Conservation (phyloP, 2,113 vertebrate genomes). For the Isurus oxyrinchus region DNA sequence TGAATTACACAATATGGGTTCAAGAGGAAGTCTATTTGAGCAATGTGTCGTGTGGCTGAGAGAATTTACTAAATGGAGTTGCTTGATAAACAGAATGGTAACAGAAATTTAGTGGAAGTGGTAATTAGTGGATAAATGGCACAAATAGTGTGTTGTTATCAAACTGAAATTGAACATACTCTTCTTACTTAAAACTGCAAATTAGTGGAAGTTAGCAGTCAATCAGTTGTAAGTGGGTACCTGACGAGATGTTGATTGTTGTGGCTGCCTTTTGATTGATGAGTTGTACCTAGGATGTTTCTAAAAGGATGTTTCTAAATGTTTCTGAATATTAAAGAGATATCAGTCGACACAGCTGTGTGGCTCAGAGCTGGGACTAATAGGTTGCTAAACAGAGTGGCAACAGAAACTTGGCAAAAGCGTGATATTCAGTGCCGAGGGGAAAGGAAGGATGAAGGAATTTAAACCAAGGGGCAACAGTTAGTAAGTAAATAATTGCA, state of each 20-base stretch:
- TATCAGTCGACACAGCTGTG: background rate
- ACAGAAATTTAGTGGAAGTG: background rate
- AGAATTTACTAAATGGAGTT: background rate
- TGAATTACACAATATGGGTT: background rate
- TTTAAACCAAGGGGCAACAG: too few relatives aligned
- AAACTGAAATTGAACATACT: background rate
- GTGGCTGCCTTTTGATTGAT: background rate
- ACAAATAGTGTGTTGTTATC: background rate
- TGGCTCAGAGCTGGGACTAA: background rate
- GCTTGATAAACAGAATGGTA: background rate
- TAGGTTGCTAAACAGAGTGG: background rate
- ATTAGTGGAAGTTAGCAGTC: background rate
- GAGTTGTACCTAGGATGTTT: background rate
- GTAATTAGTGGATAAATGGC: background rate
- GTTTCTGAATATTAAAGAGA: background rate
- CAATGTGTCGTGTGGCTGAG: background rate
- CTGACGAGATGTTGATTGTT: background rate
- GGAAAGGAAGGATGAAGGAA: too few relatives aligned
- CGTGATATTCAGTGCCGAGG: too few relatives aligned
- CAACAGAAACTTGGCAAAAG: background rate
- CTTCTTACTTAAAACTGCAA: background rate
- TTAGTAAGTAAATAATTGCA: background rate
- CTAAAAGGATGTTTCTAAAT: background rate
- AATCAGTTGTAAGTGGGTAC: background rate
- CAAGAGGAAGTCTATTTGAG: background rate